Conservation (phyloP, 2,113 vertebrate species). For the Alethe castanea region DNA sequence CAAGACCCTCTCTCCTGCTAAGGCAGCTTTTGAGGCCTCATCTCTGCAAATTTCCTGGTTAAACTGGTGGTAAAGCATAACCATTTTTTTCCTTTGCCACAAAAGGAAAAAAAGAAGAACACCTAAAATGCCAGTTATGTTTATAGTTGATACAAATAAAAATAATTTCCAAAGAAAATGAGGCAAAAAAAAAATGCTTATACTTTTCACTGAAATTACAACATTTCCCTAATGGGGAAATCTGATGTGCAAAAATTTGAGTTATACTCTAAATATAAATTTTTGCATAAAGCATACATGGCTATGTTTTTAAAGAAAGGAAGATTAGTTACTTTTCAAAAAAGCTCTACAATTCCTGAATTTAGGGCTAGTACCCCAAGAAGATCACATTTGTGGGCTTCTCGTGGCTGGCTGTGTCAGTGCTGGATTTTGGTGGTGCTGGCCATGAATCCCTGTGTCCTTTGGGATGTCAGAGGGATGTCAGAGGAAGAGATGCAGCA, state of each 20-base stretch:
- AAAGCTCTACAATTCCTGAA: neutral
- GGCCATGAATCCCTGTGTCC: neutral
- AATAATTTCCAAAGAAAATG: neutral
- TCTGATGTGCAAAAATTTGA: neutral
- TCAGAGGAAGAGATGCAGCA: neutral
- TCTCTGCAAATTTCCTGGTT: neutral
- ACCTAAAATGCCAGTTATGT: neutral
- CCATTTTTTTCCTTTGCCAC: neutral
- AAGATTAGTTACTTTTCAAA: neutral
- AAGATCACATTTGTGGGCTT: neutral
- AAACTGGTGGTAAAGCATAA: neutral
- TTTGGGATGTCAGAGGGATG: neutral
- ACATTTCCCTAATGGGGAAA: neutral
- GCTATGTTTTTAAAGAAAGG: neutral
- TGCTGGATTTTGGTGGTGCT: accelerated
- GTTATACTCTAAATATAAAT: neutral
- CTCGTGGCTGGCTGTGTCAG: neutral
- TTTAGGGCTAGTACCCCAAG: neutral
- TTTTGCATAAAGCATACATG: neutral
- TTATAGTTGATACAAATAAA: neutral
- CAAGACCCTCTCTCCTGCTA: neutral
- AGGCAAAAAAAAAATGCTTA: neutral
- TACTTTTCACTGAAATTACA: neutral
- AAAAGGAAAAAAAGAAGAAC: neutral
- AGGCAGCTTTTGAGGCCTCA: neutral